These are phyloP conservation scores for Drosophila trichaetosa DNA, from an alignment of 2,888 invertebrate genomes.

Conservation along the genomic window DNA sequence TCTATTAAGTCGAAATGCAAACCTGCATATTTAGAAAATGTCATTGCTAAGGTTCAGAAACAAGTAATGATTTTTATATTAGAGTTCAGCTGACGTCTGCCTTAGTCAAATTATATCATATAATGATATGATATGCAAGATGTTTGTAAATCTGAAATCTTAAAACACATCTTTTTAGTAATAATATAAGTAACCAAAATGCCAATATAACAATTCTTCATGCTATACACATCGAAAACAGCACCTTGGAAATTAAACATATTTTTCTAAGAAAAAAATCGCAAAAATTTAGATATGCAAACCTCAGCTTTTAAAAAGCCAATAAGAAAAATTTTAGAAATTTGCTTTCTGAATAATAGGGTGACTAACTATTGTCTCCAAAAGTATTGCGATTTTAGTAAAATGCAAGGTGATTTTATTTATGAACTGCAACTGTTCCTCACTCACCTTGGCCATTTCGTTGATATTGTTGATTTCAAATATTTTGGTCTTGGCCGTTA, in stretches of 20 bases:
- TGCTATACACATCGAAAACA: not conserved
- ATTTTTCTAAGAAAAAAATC: not conserved
- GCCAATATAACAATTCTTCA: not conserved
- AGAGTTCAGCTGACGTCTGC: not conserved
- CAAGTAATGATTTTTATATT: not conserved
- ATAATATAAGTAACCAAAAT: not conserved
- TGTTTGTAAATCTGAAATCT: not conserved
- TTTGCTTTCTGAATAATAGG: not conserved
- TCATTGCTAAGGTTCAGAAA: no score
- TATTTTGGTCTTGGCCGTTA: slow-evolving; percentile 85
- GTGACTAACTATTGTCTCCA: not conserved
- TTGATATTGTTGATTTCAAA: slow-evolving; percentile 85
- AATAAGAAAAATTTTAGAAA: not conserved
- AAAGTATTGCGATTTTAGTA: not conserved
- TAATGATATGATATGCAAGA: no score
- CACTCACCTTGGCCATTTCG: slow-evolving; percentile 83
- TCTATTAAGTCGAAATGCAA: no score
- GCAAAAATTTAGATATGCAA: not conserved
- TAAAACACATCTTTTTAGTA: not conserved
- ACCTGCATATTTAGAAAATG: no score
- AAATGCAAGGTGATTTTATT: not conserved
- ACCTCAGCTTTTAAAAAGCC: not conserved
- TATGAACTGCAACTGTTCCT: not conserved
- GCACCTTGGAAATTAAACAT: not conserved
- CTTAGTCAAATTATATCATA: not conserved